A percentile compares a stretch with the other conserved stretches of the same genome.
Conservation (phyloP, 2,888 invertebrate genomes). For the Dasypogon diadema region DNA sequence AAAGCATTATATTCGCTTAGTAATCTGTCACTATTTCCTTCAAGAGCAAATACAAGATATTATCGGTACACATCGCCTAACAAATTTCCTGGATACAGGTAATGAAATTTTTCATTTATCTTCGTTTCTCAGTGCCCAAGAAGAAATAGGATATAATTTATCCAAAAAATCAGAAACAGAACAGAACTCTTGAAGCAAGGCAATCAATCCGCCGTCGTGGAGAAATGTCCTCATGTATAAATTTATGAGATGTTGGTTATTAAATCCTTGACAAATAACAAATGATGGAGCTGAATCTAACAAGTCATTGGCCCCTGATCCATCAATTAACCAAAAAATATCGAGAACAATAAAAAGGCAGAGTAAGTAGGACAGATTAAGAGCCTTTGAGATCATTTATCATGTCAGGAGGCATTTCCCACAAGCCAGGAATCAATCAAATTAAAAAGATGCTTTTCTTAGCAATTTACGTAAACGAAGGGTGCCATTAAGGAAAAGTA, state of each 20-base stretch:
- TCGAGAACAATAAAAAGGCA: constrained; percentile 40
- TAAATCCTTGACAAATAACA: constrained; percentile 48
- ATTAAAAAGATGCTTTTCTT: constrained; percentile 25
- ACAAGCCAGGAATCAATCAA: constrained; percentile 44
- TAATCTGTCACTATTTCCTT: too few relatives aligned
- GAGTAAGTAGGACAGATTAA: constrained; percentile 5
- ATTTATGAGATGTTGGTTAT: constrained; percentile 44
- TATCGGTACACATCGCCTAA: too few relatives aligned
- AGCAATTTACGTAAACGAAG: constrained; percentile 32
- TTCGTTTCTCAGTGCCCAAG: not conserved
- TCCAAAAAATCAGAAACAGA: not conserved
- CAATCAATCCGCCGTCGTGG: constrained; percentile 9
- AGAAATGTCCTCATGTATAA: constrained; percentile 22
- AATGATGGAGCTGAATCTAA: constrained; percentile 37
- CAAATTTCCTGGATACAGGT: too few relatives aligned
- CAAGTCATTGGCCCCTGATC: constrained; percentile 46
- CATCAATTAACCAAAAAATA: constrained; percentile 37
- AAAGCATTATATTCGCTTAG: too few relatives aligned
- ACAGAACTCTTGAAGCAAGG: not conserved
- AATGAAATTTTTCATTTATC: not conserved
- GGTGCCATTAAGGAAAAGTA: constrained; percentile 5
- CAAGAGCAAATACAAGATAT: too few relatives aligned
- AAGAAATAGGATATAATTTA: not conserved
- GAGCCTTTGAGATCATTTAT: constrained; percentile 20
- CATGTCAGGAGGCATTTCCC: constrained; percentile 34